Evolutionary conservation across 2,797 vertebrate species (phyloP), one percentile per base, ranked within the genome.

Genomic region (Poeciliopsis infans): DNA sequence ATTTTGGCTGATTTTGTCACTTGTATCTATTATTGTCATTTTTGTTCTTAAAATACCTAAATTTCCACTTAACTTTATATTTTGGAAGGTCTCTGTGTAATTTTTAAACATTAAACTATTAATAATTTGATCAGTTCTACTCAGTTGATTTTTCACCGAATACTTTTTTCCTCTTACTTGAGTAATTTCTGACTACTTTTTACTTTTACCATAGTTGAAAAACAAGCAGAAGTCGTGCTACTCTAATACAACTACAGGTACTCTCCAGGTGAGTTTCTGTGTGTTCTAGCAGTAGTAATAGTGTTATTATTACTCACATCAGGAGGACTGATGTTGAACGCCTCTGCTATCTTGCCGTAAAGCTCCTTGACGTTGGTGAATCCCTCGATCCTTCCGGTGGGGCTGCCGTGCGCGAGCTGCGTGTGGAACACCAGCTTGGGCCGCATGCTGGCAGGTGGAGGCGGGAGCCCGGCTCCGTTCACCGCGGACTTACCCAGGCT

Each of bases 381-480:
- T 1, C 96, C 96, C 91, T 98, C 97, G 87, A 99, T 96, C 77
- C 97, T 94, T 85, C 96, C 97, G 13, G 98, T 99, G 90, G 97
- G 96, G 92, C 97, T 98, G 72, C 98, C 98, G 93, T 99, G 98
- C 1, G 98, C 98, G 80, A 99, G 96, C 95, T 99, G 98, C 83
- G 97, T 95, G 93, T 98, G 97, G 92, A 99, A 99, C 36, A 97
- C 96, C 84, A 98, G 95, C 69, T 96, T 90, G 86, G 95, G 95
- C 86, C 93, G 84, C 81, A 92, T 87, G 92, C 77, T 89, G 80
- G 94, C 94, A 78, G 96, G 93, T 79, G 93, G 93, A 51, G 92
- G 89, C 49, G 94, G 94, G 68, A 95, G 89, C 15, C 95, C 91
- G 28, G 91, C 93, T 51, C 94, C 95, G 82, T 95, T 95, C 71